A percentile compares a stretch with the other conserved stretches of the same genome.
phyloP scores from a whole-genome alignment of 2,888 invertebrate genomes.

The Chaetogeoica ovagalla region DNA sequence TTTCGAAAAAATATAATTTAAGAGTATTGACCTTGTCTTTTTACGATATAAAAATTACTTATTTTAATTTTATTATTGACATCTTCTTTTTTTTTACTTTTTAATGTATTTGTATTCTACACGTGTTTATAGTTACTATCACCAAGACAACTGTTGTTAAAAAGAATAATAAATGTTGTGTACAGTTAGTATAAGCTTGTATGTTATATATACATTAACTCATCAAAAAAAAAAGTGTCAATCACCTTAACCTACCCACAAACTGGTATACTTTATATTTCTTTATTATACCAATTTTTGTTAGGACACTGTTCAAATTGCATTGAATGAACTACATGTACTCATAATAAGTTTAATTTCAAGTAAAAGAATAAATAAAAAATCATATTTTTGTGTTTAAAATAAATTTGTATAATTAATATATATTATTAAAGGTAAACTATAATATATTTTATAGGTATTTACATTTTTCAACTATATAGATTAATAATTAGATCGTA shows the following conservation, averaged over 20 bases:
- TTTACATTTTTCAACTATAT: background rate
- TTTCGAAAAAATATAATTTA: background rate
- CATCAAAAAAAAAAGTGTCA: slow-evolving; percentile 41
- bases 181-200: background rate
- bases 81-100: slow-evolving; percentile 13
- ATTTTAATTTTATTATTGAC: slow-evolving; percentile 31
- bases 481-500: background rate
- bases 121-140: slow-evolving; percentile 46
- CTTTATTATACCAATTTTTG: slow-evolving; percentile 4
- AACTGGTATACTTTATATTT: background rate
- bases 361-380: background rate
- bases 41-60: background rate
- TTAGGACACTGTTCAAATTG: background rate
- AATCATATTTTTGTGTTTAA: background rate
- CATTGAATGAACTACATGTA: background rate
- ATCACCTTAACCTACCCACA: slow-evolving; percentile 29
- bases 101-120: slow-evolving; percentile 9
- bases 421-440: background rate
- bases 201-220: slow-evolving; percentile 23
- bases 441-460: background rate
- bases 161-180: slow-evolving; percentile 36
- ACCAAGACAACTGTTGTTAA: slow-evolving; percentile 49
- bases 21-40: slow-evolving; percentile 17
- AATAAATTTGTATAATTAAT: background rate
- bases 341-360: background rate